Evolutionary conservation across 2,797 vertebrate genomes (phyloP), one percentile per base, ranked within the genome.

Genomic region (Rhabdophis nuchalis): DNA sequence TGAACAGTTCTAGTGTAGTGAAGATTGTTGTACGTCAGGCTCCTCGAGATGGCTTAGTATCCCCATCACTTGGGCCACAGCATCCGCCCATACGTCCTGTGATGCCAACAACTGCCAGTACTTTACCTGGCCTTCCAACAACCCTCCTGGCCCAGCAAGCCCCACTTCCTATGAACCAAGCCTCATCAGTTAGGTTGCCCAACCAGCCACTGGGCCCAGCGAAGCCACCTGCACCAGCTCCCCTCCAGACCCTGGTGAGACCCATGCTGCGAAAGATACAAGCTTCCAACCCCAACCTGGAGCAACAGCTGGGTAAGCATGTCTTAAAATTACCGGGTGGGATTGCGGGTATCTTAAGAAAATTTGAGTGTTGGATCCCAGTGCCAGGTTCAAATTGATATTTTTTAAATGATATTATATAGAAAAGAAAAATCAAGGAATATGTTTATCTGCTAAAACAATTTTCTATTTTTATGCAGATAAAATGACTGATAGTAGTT

Each of bases 1-100:
- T 99, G 97, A 98, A 98, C 97, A 98, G 98, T 93, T 97, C 98
- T 1, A 98, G 99, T 27, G 98, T 99, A 86, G 98, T 99, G 95
- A 99, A 99, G 98, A 99, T 99, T 93, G 98, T 99, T 41, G 98
- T 99, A 91, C 98, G 99, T 89, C 99, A 99, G 95, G 96, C 98
- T 91, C 93, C 98, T 95, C 97, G 98, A 95, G 99, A 99, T 96
- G 98, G 98, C 92, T 95, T 97, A 6, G 98, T 98, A 89, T 97
- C 98, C 85, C 97, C 98, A 85, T 96, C 98, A 89, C 98, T 98
- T 0, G 97, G 98, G 96, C 90, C 61, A 0, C 97, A 98, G 90
- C 98, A 98, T 97, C 91, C 95, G 72, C 94, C 95, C 88, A 95
- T 95, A 41, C 96, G 95, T 32, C 96, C 96, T 86, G 88, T 95